Conservation (phyloP, 2,113 vertebrate genomes). For the Thamnophis sirtalis region DNA sequence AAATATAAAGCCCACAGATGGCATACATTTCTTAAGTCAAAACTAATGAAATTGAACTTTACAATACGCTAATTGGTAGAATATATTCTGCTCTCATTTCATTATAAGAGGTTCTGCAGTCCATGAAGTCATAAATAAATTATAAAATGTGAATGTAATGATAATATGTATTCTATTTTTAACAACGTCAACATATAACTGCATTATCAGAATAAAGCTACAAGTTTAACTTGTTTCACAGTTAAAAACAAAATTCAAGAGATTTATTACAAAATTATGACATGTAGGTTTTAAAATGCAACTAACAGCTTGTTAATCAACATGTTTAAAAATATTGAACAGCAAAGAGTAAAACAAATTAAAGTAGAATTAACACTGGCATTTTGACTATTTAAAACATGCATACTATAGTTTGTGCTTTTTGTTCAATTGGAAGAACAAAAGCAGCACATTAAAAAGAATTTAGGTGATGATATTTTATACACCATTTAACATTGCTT, state of each 20-base stretch:
- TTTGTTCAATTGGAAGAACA: not conserved
- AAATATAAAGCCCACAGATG: slow-evolving; percentile 48
- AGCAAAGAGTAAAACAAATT: not conserved
- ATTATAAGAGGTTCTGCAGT: slow-evolving; percentile 34
- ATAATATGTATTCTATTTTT: slow-evolving; percentile 15
- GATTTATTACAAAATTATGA: not conserved
- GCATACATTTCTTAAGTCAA: slow-evolving; percentile 50
- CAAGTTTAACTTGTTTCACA: not conserved
- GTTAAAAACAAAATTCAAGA: not conserved
- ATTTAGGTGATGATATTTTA: slow-evolving; percentile 37
- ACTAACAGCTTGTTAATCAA: slow-evolving; percentile 19
- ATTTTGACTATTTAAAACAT: slow-evolving; percentile 32
- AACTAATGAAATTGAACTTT: slow-evolving; percentile 62
- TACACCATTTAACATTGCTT: not conserved
- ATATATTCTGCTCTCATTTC: slow-evolving; percentile 47
- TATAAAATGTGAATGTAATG: not conserved
- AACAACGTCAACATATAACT: not conserved
- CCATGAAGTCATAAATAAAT: slow-evolving; percentile 18
- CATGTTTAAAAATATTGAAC: not conserved
- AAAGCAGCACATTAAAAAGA: slow-evolving; percentile 21
- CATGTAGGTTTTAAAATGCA: not conserved
- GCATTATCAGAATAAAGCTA: not conserved
- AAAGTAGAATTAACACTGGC: not conserved
- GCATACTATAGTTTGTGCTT: not conserved
- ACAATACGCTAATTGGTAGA: slow-evolving; percentile 46